Evolutionary conservation across 2,888 invertebrate genomes (phyloP), one percentile per base, ranked within the genome.

Genomic region (Phengaris alcon): DNA sequence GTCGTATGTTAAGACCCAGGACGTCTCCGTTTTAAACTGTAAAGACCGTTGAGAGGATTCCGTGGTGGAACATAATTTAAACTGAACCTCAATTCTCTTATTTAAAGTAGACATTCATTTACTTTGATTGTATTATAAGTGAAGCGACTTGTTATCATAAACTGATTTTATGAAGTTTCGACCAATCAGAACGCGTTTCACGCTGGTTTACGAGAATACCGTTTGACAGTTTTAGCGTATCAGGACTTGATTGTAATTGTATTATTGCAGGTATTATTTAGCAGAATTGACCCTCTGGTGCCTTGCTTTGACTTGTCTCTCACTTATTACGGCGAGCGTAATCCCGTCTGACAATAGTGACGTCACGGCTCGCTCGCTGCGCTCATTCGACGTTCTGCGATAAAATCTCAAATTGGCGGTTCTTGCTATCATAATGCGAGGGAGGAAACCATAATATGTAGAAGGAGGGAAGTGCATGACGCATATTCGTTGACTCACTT

Each of bases 11-110:
- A 64, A 64, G 64, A 35, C 59, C 64, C 35, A 35, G 35, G 10
- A 9, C 64, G 64, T 64, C 64, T 64, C 64, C 64, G 64, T 64
- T 64, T 64, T 35, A 64, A 64, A 64, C 44, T 64, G 64, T 44
- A 15, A 44, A 64, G 35, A 35, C 13, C 64, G 7, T 44, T 6
- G 64, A 13, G 13, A 64, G 52, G 52, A 52, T 48, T 12, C 35
- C 64, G 12, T 35, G 64, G 12, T 35, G 12, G 35, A 7, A 2
- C 35, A 44, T 64, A 35, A 64, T 64, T 64, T 64, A 44, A 64
- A 64, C 64, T 13, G 22, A 22, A 22, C 22, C 22, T 22, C 22
- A 22, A 22, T 22, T 22, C 22, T 22, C 22, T 22, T 22, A 22
- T 22, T 22, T 22, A 22, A 22, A 22, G 22, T 22, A 22, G 22